Conservation (phyloP, 2,797 vertebrate species). For the Muscicapa striata region DNA sequence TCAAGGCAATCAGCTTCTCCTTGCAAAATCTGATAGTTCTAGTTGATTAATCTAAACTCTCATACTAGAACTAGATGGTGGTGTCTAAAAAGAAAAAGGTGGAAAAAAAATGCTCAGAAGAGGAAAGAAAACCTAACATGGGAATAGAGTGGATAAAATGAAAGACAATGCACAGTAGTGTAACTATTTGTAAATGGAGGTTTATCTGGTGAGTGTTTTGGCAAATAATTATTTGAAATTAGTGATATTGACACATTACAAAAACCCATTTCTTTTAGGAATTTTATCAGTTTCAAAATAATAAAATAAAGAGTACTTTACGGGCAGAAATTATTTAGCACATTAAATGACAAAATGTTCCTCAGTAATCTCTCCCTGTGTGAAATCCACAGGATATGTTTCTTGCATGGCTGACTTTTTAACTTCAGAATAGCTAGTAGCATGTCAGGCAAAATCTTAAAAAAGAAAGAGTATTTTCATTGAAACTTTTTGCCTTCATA, state of each 20-base stretch:
- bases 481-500: background rate
- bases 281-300: background rate
- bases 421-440: background rate
- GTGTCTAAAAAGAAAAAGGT: background rate
- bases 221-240: background rate
- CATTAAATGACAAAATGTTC: background rate
- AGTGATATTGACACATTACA: background rate
- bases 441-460: background rate
- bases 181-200: background rate
- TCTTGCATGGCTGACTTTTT: background rate
- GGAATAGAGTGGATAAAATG: background rate
- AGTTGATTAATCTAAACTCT: background rate
- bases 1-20: background rate
- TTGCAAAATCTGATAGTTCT: background rate
- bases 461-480: background rate
- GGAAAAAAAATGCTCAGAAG: background rate
- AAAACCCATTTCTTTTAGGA: background rate
- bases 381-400: background rate
- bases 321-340: background rate
- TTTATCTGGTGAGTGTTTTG: background rate
- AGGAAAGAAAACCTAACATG: rapidly evolving
- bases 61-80: background rate
- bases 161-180: background rate
- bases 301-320: background rate
- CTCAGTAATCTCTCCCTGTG: background rate